phyloP scores from a whole-genome alignment of 2,797 vertebrate genomes.

The Micromesistius poutassou region DNA sequence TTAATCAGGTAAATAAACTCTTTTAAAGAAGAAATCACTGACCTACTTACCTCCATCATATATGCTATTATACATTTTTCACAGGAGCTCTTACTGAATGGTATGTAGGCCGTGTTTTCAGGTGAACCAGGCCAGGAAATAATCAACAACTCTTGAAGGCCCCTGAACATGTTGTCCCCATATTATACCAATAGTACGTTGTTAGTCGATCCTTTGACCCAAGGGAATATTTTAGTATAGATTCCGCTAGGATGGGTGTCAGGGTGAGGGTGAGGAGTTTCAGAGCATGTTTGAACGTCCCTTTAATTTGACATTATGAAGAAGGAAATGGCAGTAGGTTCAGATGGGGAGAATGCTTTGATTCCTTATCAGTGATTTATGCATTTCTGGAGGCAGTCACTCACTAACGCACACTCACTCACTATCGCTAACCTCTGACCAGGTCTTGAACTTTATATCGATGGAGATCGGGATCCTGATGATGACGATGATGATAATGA shows the following conservation, averaged over 20 bases:
- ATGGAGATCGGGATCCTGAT: neutral
- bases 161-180: neutral
- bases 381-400: neutral
- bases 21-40: neutral
- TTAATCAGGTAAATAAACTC: neutral
- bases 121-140: neutral
- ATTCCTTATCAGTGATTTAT: neutral
- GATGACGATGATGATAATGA: neutral
- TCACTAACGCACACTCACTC: neutral
- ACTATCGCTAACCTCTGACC: neutral
- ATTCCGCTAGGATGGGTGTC: neutral
- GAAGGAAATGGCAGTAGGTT: neutral
- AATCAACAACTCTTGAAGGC: neutral
- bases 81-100: constrained; percentile 3
- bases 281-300: neutral
- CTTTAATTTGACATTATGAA: neutral
- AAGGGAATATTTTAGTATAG: neutral
- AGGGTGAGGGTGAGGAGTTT: neutral
- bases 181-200: neutral
- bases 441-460: neutral
- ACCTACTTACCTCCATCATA: constrained; percentile 1
- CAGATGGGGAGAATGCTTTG: neutral
- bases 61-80: constrained; percentile 6
- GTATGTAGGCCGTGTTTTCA: neutral
- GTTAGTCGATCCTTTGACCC: neutral